phyloP scores from a whole-genome alignment of 37 sponge, comb jelly and placozoan genomes.

The Ephydatia muelleri region DNA sequence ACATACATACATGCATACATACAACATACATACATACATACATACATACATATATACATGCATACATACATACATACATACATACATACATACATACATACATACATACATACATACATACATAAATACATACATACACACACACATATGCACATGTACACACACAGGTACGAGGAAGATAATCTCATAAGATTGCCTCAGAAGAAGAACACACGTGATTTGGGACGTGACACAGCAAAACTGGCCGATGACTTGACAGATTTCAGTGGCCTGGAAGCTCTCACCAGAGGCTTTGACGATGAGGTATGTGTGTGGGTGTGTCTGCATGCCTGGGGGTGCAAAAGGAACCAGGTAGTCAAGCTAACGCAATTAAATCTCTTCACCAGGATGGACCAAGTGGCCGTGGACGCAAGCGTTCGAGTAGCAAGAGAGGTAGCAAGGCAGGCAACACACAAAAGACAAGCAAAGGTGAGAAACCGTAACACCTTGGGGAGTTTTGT shows the following conservation, averaged over 20 bases:
- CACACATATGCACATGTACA: too few relatives aligned
- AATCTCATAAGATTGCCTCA: slow-evolving; percentile 60
- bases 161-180: slow-evolving; percentile 89
- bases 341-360: too few relatives aligned
- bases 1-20: too few relatives aligned
- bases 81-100: too few relatives aligned
- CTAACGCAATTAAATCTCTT: background rate
- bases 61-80: too few relatives aligned
- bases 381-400: background rate
- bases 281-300: slow-evolving; percentile 9
- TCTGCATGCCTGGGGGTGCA: too few relatives aligned
- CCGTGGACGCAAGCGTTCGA: background rate
- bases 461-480: background rate
- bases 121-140: too few relatives aligned
- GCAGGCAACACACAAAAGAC: background rate
- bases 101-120: too few relatives aligned
- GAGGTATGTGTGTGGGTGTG: background rate
- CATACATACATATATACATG: too few relatives aligned
- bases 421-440: background rate
- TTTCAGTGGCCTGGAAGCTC: slow-evolving; percentile 33
- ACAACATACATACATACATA: too few relatives aligned
- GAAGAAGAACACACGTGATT: slow-evolving; percentile 19
- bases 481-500: background rate
- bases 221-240: slow-evolving; percentile 13
- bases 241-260: slow-evolving; percentile 51